Conservation (phyloP, 92 coral and sea anemone genomes). For the Isaurus tuberculatus region DNA sequence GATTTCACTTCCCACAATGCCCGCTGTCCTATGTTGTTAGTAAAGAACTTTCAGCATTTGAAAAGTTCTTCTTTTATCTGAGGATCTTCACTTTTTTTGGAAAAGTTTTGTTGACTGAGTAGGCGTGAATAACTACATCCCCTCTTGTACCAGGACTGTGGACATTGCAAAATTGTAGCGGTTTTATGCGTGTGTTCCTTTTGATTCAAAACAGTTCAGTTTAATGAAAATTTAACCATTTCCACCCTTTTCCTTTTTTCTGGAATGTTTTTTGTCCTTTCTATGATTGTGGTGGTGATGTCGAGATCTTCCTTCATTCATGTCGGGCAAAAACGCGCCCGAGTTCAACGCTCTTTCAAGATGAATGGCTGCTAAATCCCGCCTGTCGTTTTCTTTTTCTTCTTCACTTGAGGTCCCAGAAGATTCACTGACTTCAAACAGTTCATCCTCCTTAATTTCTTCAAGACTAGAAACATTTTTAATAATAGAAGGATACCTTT, state of each 20-base stretch:
- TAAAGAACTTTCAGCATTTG: background rate
- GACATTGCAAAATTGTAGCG: background rate
- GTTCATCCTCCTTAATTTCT: conserved; percentile 45
- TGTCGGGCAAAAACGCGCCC: conserved; percentile 59
- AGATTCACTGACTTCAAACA: conserved; percentile 41
- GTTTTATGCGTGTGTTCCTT: background rate
- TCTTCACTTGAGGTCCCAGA: conserved; percentile 51
- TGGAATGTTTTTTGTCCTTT: conserved; percentile 42
- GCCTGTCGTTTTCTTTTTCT: conserved; percentile 51
- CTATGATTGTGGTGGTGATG: conserved; percentile 58
- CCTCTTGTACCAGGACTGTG: background rate
- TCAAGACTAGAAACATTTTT: conserved; percentile 35
- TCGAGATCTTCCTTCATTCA: conserved; percentile 71
- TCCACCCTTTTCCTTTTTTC: conserved; percentile 25
- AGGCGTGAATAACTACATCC: conserved; percentile 6
- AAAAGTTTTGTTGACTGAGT: conserved; percentile 7
- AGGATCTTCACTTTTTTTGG: background rate
- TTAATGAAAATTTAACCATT: conserved; percentile 2
- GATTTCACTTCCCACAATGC: background rate
- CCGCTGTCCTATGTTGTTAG: background rate
- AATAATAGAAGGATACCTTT: conserved; percentile 40
- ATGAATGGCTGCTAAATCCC: conserved; percentile 89
- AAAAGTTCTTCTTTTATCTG: background rate
- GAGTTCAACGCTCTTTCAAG: conserved; percentile 90
- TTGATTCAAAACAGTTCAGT: background rate